Evolutionary conservation across 2,888 invertebrate species (phyloP), one percentile per base, ranked within the genome.

Genomic region (Seira ritae): DNA sequence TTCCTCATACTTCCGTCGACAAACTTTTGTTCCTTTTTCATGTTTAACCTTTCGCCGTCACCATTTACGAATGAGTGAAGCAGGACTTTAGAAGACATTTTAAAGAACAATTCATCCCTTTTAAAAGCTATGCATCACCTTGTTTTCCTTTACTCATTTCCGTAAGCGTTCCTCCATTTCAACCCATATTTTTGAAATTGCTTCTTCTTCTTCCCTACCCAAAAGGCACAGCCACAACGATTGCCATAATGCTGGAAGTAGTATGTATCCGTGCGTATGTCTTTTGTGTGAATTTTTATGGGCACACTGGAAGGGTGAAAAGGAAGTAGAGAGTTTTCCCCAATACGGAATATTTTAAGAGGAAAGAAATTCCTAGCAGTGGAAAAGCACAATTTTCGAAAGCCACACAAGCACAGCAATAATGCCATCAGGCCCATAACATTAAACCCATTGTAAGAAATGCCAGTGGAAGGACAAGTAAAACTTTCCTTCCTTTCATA

Each of bases 241-340:
- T 80, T 42, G 80, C 80, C 74, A 68, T 73, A 80, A 80, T n/a
- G n/a, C n/a, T n/a, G n/a, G 31, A 31, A 31, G n/a, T n/a, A n/a
- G n/a, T n/a, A 31, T 8, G 31, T 31, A 31, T 31, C 3, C 2
- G 31, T 31, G 31, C 73, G 80, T 74, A 67, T 79, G 80, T 62
- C 80, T 8, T 80, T 80, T 80, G 74, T 80, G 68, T 68, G 74
- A 80, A 80, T 65, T 80, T 79, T 80, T 80, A 80, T 80, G 74
- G 74, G 31, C 68, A 68, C 74, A 80, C 60, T 69, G 73, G 8
- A 31, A 31, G 69, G 74, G 68, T 74, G 73, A 74, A 80, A 80
- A 46, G 74, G 55, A 80, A 73, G 31, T 31, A 31, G 31, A 31
- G 31, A 31, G 31, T 31, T 31, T 31, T 31, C 31, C 8, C 8